These are phyloP conservation scores for Podocnemis expansa DNA, from an alignment of 2,113 vertebrate species.

Conservation along the genomic window DNA sequence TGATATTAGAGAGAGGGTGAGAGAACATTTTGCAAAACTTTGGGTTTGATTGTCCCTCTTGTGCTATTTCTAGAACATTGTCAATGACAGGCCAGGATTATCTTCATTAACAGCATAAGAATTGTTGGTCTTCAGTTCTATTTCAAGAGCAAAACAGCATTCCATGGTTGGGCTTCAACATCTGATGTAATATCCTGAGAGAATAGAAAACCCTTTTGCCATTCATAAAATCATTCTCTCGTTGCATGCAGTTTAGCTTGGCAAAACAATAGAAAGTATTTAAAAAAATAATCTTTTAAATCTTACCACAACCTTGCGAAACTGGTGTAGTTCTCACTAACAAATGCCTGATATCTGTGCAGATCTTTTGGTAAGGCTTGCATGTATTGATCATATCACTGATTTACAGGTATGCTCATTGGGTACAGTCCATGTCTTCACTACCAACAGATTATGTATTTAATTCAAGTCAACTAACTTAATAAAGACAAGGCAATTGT, in stretches of 20 bases:
- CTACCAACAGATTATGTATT: neutral
- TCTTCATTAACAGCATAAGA: constrained; percentile 59
- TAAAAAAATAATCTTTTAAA: constrained; percentile 40
- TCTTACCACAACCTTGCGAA: neutral
- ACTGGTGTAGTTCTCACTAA: constrained; percentile 1
- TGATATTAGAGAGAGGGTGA: constrained; percentile 31
- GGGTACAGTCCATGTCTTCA: neutral
- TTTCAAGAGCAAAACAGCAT: constrained; percentile 43
- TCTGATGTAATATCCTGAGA: neutral
- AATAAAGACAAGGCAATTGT: neutral
- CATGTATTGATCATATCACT: constrained; percentile 1
- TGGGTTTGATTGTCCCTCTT: constrained; percentile 64
- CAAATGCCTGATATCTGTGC: constrained; percentile 33
- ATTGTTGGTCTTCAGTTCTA: constrained; percentile 36
- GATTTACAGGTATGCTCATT: neutral
- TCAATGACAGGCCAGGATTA: constrained; percentile 59
- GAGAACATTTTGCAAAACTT: constrained; percentile 58
- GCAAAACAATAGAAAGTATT: neutral
- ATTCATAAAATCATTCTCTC: constrained; percentile 8
- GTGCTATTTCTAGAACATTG: constrained; percentile 57
- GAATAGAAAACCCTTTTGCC: constrained; percentile 41
- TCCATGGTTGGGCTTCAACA: constrained; percentile 29
- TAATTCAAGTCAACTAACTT: neutral
- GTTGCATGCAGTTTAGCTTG: constrained; percentile 22
- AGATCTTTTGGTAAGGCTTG: constrained; percentile 26